Evolutionary conservation across 2,113 vertebrate species (phyloP).

Genomic region (Phrynocephalus versicolor): DNA sequence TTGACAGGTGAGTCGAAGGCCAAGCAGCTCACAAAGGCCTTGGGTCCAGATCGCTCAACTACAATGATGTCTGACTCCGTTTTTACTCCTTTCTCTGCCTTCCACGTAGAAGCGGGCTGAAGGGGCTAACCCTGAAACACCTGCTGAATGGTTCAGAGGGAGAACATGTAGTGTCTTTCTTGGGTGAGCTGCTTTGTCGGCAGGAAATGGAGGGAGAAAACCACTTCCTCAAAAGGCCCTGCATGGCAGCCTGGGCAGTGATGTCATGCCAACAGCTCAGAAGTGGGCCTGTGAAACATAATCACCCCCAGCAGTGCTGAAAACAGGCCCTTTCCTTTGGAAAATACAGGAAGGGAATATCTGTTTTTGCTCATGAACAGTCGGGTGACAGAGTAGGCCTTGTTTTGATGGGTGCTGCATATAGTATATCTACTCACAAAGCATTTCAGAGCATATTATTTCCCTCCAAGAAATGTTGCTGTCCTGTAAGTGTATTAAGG

Average conservation of each 20-base stretch:
- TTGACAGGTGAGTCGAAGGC: too few relatives aligned
- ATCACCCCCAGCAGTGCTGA: neutral
- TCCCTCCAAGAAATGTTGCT: neutral
- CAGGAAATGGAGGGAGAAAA: conserved; percentile 25
- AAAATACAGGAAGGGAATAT: neutral
- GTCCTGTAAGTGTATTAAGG: neutral
- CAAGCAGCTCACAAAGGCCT: neutral
- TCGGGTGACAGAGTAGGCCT: neutral
- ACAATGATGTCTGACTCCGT: neutral
- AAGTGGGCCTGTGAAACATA: neutral
- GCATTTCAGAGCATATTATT: neutral
- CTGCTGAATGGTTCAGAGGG: neutral
- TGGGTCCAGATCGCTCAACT: neutral
- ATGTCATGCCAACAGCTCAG: neutral
- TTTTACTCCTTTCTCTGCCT: neutral
- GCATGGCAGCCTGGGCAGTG: neutral
- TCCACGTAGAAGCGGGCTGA: neutral
- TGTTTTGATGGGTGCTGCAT: neutral
- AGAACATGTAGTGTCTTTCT: neutral
- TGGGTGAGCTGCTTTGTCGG: neutral
- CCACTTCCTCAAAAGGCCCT: conserved; percentile 26
- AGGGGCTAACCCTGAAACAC: neutral
- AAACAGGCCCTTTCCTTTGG: neutral
- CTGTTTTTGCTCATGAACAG: neutral
- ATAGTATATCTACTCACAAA: neutral